Evolutionary conservation across 2,113 vertebrate species (phyloP).

Genomic region (Anguilla japonica): DNA sequence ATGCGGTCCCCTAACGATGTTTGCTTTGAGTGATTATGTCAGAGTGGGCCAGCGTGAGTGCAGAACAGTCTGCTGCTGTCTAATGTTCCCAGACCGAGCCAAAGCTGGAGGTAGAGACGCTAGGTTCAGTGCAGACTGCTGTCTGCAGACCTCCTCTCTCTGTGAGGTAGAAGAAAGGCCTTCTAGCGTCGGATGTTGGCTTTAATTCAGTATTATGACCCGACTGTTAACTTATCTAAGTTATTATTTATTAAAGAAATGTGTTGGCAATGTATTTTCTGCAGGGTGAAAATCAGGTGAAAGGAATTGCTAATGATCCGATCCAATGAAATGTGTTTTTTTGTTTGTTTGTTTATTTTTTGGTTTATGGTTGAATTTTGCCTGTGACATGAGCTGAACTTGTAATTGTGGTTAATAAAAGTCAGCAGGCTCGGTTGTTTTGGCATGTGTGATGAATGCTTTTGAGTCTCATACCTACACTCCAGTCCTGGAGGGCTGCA

Average conservation of each 20-base stretch:
- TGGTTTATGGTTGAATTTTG: constrained; percentile 35
- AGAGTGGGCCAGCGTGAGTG: background rate
- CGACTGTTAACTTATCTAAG: constrained; percentile 34
- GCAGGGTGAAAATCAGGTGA: background rate
- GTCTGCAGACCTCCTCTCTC: background rate
- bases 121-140: background rate
- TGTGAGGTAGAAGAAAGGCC: background rate
- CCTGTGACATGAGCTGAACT: constrained; percentile 40
- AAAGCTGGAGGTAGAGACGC: background rate
- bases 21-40: constrained; percentile 36
- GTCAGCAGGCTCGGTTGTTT: constrained; percentile 30
- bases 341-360: constrained; percentile 29
- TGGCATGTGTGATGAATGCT: constrained; percentile 41
- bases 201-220: constrained; percentile 18
- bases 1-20: background rate
- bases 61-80: background rate
- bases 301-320: constrained; percentile 4
- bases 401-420: constrained; percentile 56
- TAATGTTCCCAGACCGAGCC: background rate
- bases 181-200: background rate
- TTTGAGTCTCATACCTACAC: constrained; percentile 14
- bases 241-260: constrained; percentile 42
- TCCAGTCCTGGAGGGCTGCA: too few species aligned
- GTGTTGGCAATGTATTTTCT: background rate
- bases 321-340: constrained; percentile 17